phyloP scores from a whole-genome alignment of 2,888 invertebrate genomes.

The Caenorhabditis sp. region DNA sequence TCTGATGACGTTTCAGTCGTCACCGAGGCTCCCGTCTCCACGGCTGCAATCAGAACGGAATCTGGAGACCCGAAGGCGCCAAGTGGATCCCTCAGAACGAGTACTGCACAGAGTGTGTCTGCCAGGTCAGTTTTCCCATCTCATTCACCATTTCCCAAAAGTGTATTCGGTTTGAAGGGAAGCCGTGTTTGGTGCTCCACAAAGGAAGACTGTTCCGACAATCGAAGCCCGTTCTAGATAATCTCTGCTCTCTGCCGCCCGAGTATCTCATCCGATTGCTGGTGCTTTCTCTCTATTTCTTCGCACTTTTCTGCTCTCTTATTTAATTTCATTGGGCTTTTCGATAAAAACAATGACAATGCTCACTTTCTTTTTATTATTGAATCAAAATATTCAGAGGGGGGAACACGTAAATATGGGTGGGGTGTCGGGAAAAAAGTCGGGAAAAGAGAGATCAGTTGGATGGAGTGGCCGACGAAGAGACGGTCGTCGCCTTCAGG shows the following conservation, averaged over 20 bases:
- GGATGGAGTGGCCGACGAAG: slow-evolving; percentile 13
- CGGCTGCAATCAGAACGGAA: slow-evolving; percentile 46
- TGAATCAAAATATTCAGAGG: slow-evolving; percentile 3
- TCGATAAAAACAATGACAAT: background rate
- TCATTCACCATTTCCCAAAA: background rate
- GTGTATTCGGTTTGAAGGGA: slow-evolving; percentile 31
- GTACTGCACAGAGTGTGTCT: slow-evolving; percentile 57
- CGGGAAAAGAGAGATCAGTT: no score
- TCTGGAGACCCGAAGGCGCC: slow-evolving; percentile 57
- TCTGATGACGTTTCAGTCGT: slow-evolving; percentile 41
- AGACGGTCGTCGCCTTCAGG: slow-evolving; percentile 27
- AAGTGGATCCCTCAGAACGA: slow-evolving; percentile 54
- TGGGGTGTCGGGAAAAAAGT: background rate
- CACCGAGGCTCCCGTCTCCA: slow-evolving; percentile 58
- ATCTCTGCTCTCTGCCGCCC: slow-evolving; percentile 1
- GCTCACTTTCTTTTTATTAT: background rate
- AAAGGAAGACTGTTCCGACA: slow-evolving; percentile 59
- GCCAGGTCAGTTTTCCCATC: slow-evolving; percentile 11
- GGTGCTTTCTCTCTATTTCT: slow-evolving; percentile 12
- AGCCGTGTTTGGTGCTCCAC: slow-evolving; percentile 58
- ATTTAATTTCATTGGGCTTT: background rate
- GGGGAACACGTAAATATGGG: slow-evolving; percentile 30
- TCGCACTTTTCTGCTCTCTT: background rate
- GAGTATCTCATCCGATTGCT: slow-evolving; percentile 42
- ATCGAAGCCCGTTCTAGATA: slow-evolving; percentile 52